Evolutionary conservation across 2,888 invertebrate species (phyloP).

Genomic region (Meganola albula): DNA sequence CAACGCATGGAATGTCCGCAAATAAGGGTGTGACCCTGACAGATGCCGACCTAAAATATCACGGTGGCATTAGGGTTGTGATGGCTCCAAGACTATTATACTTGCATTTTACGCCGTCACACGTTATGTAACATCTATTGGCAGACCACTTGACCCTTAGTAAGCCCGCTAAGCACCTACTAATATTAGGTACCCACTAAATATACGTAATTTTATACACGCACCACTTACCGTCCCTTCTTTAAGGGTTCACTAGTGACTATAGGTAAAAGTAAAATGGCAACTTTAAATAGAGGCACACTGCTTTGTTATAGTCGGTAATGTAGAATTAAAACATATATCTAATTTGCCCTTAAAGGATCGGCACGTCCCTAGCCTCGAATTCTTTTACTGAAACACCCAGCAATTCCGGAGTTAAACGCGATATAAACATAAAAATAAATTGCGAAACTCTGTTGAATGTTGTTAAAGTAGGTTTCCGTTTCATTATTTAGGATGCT

Average conservation of each 20-base stretch:
- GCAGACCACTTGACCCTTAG: too few species aligned
- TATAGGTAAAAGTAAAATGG: too few species aligned
- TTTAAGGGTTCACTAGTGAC: too few species aligned
- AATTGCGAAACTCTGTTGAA: conserved; percentile 8
- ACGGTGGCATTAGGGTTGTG: conserved; percentile 30
- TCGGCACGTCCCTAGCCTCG: too few species aligned
- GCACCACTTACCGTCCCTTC: too few species aligned
- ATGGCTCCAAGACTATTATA: conserved; percentile 25
- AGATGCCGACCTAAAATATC: conserved; percentile 32
- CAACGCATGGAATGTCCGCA: conserved; percentile 7
- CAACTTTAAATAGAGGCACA: too few species aligned
- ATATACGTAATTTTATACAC: too few species aligned
- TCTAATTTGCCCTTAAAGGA: too few species aligned
- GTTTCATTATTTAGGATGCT: conserved; percentile 10
- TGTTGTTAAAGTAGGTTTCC: conserved; percentile 8
- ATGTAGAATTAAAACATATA: too few species aligned
- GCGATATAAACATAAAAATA: conserved; percentile 14
- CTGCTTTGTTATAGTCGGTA: too few species aligned
- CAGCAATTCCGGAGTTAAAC: conserved; percentile 11
- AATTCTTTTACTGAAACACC: conserved; percentile 11
- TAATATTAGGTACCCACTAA: too few species aligned
- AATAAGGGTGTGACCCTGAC: conserved; percentile 13
- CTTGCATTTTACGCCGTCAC: conserved; percentile 38
- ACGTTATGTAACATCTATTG: conserved; percentile 27
- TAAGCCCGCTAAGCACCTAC: too few species aligned